Percentiles rank a stretch among this genome's conserved stretches.
Evolutionary conservation across 2,888 invertebrate genomes (phyloP).

Genomic region (Eretmocerus hayati): DNA sequence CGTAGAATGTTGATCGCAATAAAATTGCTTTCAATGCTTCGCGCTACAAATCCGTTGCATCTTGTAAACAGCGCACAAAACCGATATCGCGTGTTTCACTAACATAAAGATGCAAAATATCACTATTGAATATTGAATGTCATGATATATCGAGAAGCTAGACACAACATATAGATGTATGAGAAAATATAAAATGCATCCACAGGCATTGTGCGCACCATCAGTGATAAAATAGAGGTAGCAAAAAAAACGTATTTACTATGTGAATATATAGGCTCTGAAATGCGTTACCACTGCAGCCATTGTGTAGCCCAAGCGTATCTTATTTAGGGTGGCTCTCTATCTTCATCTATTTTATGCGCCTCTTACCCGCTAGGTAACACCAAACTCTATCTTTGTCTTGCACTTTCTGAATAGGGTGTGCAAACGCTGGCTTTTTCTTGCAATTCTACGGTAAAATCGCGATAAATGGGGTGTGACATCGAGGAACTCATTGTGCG

Average conservation of each 20-base stretch:
- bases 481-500: too few species aligned
- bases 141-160: constrained; percentile 39
- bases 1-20: background rate
- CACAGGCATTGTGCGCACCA: constrained; percentile 46
- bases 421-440: too few species aligned
- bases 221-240: constrained; percentile 35
- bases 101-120: too few species aligned
- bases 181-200: constrained; percentile 44
- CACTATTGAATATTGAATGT: too few species aligned
- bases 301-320: too few species aligned
- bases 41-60: too few species aligned
- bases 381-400: background rate
- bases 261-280: too few species aligned
- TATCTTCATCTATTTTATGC: constrained; percentile 3
- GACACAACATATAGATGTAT: constrained; percentile 44
- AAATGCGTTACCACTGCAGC: constrained; percentile 28
- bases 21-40: too few species aligned
- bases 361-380: background rate
- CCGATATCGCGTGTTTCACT: too few species aligned
- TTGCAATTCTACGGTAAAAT: too few species aligned
- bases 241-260: constrained; percentile 27
- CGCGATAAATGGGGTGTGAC: too few species aligned
- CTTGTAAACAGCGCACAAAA: too few species aligned
- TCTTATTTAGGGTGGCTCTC: background rate
- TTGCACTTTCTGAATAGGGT: background rate